Base-by-base conservation (phyloP, 2,888 invertebrate genomes). In the Drosophila ezoana region DNA sequence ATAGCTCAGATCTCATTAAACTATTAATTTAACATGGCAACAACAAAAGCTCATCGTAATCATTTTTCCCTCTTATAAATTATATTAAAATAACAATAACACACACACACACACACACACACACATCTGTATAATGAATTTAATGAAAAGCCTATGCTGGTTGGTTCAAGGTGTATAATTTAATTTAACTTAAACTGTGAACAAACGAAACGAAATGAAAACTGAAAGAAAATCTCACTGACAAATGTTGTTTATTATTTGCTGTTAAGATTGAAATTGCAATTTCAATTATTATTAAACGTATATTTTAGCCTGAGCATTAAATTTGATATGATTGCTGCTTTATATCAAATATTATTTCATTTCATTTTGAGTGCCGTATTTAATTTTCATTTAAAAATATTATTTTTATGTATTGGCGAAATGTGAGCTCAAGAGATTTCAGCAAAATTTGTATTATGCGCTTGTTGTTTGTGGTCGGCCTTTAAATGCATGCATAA, bases 1-100 rank as follows among this genome's bases (percentile, higher is more conserved):
- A 45, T 38, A 61, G 60, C 69, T 51, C 62, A 51, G 35, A 57
- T 47, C 63, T 59, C 58, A 48, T 62, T 64, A 79, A 73, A 70
- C 64, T 77, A 78, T 82, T 71, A 70, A 75, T 69, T 80, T 82
- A 78, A 83, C 65, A 76, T 49, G 51, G 38, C 54, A 56, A 43
- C 66, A 65, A 43, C 33, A 38, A 63, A 62, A 54, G 18, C 60
- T 68, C 60, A 79, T 72, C 62, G 64, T 51, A 62, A 51, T 64
- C 73, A 75, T 70, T 76, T 65, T 64, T 14, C 67, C 49, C 60
- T 40, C 48, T 54, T 69, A 62, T 69, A 59, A 61, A 85, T 52
- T 56, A 69, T 81, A 44, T 66, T 35, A 23, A 74, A 37, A 51
- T 23, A 68, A 56, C 44, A 52, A 52, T 58, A 76, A 69, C 35